These are phyloP conservation scores for Dermolepida albohirtum DNA, from an alignment of 2,888 invertebrate genomes.

Conservation along the genomic window DNA sequence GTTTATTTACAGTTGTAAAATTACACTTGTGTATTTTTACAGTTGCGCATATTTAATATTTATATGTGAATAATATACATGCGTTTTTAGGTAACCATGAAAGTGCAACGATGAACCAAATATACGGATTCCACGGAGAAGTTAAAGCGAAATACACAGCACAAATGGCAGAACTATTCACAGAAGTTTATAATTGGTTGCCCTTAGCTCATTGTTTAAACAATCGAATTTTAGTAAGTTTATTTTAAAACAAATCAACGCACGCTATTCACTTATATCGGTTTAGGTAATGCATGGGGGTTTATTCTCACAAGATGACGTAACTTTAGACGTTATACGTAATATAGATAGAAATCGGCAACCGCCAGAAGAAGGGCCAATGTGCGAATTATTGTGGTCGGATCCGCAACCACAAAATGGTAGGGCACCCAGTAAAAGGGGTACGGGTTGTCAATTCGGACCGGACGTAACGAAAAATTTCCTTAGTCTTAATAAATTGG, in stretches of 20 bases:
- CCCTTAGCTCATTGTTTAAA: conserved; percentile 97
- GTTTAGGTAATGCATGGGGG: conserved; percentile 96
- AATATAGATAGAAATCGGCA: conserved; percentile 93
- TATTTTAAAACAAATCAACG: conserved; percentile 9
- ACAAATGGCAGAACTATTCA: conserved; percentile 97
- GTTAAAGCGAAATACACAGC: conserved; percentile 95
- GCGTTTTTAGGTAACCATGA: conserved; percentile 96
- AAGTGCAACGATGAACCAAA: conserved; percentile 97
- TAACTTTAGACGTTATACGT: conserved; percentile 92
- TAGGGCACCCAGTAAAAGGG: conserved; percentile 93
- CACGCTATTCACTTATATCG: neutral
- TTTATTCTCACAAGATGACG: conserved; percentile 91
- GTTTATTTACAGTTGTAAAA: too few species aligned
- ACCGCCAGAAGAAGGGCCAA: conserved; percentile 94
- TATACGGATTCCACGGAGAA: conserved; percentile 99
- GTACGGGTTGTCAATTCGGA: conserved; percentile 98
- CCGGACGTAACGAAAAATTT: conserved; percentile 95
- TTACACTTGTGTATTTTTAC: too few species aligned
- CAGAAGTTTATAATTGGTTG: conserved; percentile 98
- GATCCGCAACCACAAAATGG: conserved; percentile 95
- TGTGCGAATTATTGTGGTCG: conserved; percentile 99
- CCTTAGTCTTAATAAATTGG: conserved; percentile 85
- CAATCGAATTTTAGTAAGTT: conserved; percentile 76
- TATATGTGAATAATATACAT: too few species aligned
- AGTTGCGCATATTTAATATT: too few species aligned